Evolutionary conservation across 2,113 vertebrate species (phyloP).

Genomic region (Urocolius indicus): DNA sequence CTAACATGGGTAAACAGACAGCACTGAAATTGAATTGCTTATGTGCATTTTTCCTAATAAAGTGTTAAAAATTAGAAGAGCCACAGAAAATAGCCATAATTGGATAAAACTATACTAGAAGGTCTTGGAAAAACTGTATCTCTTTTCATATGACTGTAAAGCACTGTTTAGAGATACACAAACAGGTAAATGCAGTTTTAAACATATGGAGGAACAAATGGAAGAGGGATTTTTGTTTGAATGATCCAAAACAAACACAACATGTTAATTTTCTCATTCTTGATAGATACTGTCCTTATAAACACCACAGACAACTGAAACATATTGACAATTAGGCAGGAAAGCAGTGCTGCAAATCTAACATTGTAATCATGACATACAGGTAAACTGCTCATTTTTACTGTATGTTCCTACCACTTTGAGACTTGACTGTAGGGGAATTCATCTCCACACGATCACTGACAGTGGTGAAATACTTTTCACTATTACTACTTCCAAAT

Average conservation of each 20-base stretch:
- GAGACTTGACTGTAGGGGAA: neutral
- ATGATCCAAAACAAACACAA: neutral
- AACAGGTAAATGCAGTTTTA: neutral
- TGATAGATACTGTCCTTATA: neutral
- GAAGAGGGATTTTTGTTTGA: neutral
- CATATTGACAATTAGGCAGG: neutral
- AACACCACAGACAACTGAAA: neutral
- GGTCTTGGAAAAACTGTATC: neutral
- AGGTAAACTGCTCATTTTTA: neutral
- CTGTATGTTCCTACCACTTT: neutral
- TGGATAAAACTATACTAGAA: neutral
- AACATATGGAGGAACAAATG: neutral
- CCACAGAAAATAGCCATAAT: neutral
- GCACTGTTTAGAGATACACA: neutral
- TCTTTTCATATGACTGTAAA: neutral
- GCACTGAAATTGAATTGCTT: slow-evolving; percentile 23
- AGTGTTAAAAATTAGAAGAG: neutral
- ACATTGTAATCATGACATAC: neutral
- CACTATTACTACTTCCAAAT: neutral
- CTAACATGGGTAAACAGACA: neutral
- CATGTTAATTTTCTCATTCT: neutral
- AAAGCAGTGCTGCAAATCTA: neutral
- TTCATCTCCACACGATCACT: neutral
- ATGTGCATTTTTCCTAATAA: neutral
- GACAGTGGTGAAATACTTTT: neutral